Conservation (phyloP, 2,113 vertebrate genomes). For the Oxygymnocypris stewartii region DNA sequence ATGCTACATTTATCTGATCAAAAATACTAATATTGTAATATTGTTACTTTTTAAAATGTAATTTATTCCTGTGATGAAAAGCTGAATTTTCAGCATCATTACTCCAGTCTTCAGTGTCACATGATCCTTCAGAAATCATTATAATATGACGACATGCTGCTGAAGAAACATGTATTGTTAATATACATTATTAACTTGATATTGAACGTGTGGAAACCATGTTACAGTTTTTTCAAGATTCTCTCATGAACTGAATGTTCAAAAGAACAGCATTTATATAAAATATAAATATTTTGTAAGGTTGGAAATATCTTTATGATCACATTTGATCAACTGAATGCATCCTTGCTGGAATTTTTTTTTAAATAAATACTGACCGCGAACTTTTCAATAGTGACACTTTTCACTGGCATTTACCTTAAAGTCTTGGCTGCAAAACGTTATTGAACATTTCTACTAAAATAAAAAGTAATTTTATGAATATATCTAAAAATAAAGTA, state of each 20-base stretch:
- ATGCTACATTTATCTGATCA: not conserved
- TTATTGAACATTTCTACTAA: not conserved
- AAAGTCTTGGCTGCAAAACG: too few relatives aligned
- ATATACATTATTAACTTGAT: not conserved
- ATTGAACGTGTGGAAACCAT: not conserved
- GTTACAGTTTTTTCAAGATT: not conserved
- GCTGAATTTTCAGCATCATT: not conserved
- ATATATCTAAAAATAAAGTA: not conserved
- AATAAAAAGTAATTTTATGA: not conserved
- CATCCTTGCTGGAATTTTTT: not conserved
- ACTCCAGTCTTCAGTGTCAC: not conserved
- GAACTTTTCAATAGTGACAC: not conserved
- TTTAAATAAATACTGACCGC: not conserved
- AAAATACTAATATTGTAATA: not conserved
- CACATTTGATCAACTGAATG: not conserved
- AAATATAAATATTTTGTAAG: too few relatives aligned
- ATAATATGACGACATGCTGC: not conserved
- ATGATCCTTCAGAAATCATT: not conserved
- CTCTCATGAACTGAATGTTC: not conserved
- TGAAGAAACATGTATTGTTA: not conserved
- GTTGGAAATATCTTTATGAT: not conserved
- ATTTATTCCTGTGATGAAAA: not conserved
- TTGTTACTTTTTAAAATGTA: not conserved
- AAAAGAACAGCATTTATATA: too few relatives aligned
- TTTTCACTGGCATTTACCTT: too few relatives aligned